Base-by-base conservation (phyloP, 2,113 vertebrate species). In the pig (Sus scrofa) region DNA sequence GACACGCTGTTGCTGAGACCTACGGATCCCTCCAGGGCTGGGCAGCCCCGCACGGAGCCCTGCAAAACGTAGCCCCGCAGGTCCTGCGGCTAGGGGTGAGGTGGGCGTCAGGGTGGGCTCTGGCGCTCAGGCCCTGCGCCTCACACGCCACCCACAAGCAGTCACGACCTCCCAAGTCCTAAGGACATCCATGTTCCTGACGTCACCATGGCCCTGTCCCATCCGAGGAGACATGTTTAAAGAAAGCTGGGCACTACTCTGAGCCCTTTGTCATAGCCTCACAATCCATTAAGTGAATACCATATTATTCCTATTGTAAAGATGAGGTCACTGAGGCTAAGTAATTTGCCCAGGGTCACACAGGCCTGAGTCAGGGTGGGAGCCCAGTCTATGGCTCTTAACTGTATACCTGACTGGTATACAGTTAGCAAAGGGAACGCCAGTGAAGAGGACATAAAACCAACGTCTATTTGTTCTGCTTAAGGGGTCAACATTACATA, bases 1-100 rank as follows among this genome's bases (percentile, higher is more conserved):
- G 99, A 99, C 68, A 99, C 99, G 0, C 99, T 99, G 37, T 99
- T 99, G 84, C 99, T 99, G 98, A 99, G 98, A 95, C 99, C 98
- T 22, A 99, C 99, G 0, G 99, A 99, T 0, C 99, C 98, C 96
- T 99, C 99, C 98, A 99, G 98, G 2, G 99, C 98, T 0, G 99
- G 99, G 97, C 99, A 99, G 91, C 99, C 99, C 63, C 98, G 96
- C 97, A 99, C 99, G 0, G 99, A 99, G 37, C 99, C 99, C 2
- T 98, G 98, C 77, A 99, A 98, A 87, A 99, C 99, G 32, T 99
- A 99, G 97, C 98, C 99, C 77, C 98, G 98, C 94, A 99, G 99
- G 97, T 99, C 99, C 98, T 99, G 97, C 97, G 99, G 99, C 99
- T 99, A 98, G 4, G 74, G 70, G 65, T 18, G 24, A 93, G 37